A percentile compares a stretch with the other conserved stretches of the same genome.
These are phyloP conservation scores for Cyclura pinguis DNA, from an alignment of 2,797 vertebrate genomes.

Conservation along the genomic window DNA sequence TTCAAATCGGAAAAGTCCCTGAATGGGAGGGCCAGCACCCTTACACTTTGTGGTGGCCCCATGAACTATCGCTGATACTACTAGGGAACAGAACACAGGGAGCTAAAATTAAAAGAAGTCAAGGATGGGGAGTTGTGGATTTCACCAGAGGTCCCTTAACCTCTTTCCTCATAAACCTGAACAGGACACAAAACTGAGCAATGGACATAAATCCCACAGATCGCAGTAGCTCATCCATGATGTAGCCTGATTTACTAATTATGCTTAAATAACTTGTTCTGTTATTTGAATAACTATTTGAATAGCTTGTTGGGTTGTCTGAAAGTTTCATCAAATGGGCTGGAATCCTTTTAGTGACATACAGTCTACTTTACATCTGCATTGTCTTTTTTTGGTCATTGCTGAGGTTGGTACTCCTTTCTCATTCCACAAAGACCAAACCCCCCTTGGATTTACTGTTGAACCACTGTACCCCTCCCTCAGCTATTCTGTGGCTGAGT, in stretches of 20 bases:
- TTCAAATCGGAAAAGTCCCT: neutral
- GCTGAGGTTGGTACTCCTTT: too few species aligned
- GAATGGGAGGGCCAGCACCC: fast-evolving
- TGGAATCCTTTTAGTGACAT: neutral
- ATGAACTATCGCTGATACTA: neutral
- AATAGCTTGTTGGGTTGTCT: neutral
- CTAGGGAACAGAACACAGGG: neutral
- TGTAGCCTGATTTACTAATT: neutral
- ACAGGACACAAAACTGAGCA: neutral
- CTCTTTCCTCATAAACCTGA: neutral
- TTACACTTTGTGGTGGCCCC: neutral
- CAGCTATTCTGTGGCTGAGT: too few species aligned
- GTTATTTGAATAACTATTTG: neutral
- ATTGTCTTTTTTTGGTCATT: too few species aligned
- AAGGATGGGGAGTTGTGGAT: neutral
- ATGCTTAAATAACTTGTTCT: neutral
- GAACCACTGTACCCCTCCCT: too few species aligned
- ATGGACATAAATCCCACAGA: neutral
- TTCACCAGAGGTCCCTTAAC: neutral
- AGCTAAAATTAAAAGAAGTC: neutral
- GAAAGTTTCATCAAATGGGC: neutral
- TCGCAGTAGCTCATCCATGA: neutral
- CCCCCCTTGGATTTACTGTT: too few species aligned
- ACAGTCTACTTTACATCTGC: too few species aligned
- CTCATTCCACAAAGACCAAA: too few species aligned